phyloP scores from a whole-genome alignment of 2,113 vertebrate genomes.

The Oncorhynchus kisutch region DNA sequence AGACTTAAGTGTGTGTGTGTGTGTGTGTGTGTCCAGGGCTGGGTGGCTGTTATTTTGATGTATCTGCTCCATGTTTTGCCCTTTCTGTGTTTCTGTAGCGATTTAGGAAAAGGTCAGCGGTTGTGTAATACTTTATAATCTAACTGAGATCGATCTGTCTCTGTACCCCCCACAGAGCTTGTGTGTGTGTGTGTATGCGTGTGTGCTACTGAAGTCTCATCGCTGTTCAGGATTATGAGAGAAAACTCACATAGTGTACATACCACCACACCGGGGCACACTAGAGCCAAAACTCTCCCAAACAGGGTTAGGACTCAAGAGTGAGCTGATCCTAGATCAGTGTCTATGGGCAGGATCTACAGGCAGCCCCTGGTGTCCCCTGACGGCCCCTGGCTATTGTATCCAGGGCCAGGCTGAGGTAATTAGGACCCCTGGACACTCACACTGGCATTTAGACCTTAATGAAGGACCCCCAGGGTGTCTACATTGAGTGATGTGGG shows the following conservation, averaged over 20 bases:
- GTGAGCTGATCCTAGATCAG: no score
- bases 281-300: neutral
- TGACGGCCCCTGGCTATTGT: neutral
- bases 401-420: constrained; percentile 33
- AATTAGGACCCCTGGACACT: constrained; percentile 63
- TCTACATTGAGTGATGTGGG: constrained; percentile 53
- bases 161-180: neutral
- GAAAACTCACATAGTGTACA: neutral
- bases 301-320: no score
- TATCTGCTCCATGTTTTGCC: constrained; percentile 1
- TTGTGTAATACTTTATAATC: constrained; percentile 51
- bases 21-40: neutral
- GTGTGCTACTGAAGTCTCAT: neutral
- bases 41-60: neutral
- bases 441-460: constrained; percentile 61
- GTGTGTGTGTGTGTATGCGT: neutral
- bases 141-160: constrained; percentile 43
- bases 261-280: neutral
- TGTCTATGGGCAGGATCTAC: no score
- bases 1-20: neutral
- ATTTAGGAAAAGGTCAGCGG: constrained; percentile 64
- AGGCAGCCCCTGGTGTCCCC: neutral
- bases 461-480: constrained; percentile 60
- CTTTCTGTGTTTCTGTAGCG: constrained; percentile 42
- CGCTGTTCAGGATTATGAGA: neutral